A percentile compares a stretch with the other conserved stretches of the same genome.
Conservation (phyloP, 2,113 vertebrate genomes). For the Sminthopsis crassicaudata region DNA sequence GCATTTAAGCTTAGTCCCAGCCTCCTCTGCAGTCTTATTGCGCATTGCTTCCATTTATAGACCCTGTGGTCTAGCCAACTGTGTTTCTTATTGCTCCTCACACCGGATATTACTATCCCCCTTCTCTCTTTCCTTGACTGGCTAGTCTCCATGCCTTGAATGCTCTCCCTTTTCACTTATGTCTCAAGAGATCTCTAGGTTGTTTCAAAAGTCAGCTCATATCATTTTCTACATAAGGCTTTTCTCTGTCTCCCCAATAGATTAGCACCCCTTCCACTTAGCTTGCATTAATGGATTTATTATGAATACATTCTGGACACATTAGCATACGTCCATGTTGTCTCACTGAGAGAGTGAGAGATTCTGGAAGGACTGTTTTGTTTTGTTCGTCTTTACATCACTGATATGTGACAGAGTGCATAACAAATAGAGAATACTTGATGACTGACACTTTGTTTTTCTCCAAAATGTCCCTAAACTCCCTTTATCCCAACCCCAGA, state of each 20-base stretch:
- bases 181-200: not conserved
- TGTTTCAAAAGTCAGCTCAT: not conserved
- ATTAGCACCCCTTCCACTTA: not conserved
- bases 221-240: not conserved
- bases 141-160: not conserved
- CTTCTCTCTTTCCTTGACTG: not conserved
- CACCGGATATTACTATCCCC: not conserved
- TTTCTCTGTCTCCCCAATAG: not conserved
- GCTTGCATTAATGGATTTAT: not conserved
- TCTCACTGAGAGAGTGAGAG: not conserved
- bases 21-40: not conserved
- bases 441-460: not conserved
- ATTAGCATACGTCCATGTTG: not conserved
- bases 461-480: not conserved
- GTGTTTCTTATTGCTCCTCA: not conserved
- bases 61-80: not conserved
- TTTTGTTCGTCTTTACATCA: not conserved
- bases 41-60: not conserved
- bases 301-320: not conserved
- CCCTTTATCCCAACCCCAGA: not conserved
- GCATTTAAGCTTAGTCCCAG: not conserved
- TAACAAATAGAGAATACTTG: not conserved
- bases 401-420: not conserved
- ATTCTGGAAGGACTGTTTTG: not conserved
- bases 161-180: not conserved